These are phyloP conservation scores for Pectinophora gossypiella DNA, from an alignment of 1,140 invertebrate species.

Conservation along the genomic window DNA sequence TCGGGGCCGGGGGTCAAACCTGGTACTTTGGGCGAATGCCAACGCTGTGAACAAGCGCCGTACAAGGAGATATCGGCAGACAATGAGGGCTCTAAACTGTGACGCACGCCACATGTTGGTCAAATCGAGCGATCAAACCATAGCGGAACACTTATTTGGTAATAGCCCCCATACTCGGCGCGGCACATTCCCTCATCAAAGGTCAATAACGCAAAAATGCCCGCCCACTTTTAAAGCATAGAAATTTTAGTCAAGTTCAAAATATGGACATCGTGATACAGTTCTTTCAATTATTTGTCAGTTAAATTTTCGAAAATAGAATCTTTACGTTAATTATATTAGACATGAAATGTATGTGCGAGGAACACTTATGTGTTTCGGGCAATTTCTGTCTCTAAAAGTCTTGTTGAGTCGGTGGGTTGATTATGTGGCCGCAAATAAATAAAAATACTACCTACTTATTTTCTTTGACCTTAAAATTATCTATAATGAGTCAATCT, in stretches of 20 bases:
- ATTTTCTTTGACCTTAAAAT: background rate
- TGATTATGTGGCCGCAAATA: too few relatives aligned
- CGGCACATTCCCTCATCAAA: background rate
- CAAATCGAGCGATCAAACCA: background rate
- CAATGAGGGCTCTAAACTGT: background rate
- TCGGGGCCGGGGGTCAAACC: conserved; percentile 46
- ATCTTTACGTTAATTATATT: too few relatives aligned
- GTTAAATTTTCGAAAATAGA: too few relatives aligned
- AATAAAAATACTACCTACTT: too few relatives aligned
- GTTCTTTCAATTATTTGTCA: too few relatives aligned
- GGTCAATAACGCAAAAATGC: background rate
- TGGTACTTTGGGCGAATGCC: background rate
- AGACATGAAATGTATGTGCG: too few relatives aligned
- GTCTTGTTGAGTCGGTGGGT: too few relatives aligned
- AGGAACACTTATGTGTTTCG: too few relatives aligned
- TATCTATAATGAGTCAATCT: background rate
- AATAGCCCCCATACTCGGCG: background rate
- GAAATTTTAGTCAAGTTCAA: too few relatives aligned
- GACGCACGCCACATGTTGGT: background rate
- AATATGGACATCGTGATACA: too few relatives aligned
- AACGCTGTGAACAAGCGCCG: background rate
- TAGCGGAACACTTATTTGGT: background rate
- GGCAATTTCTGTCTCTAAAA: too few relatives aligned
- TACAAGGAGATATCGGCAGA: conserved; percentile 1
- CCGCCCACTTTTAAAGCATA: too few relatives aligned